phyloP scores from a whole-genome alignment of 2,113 vertebrate species.

The Phyllostomus discolor region DNA sequence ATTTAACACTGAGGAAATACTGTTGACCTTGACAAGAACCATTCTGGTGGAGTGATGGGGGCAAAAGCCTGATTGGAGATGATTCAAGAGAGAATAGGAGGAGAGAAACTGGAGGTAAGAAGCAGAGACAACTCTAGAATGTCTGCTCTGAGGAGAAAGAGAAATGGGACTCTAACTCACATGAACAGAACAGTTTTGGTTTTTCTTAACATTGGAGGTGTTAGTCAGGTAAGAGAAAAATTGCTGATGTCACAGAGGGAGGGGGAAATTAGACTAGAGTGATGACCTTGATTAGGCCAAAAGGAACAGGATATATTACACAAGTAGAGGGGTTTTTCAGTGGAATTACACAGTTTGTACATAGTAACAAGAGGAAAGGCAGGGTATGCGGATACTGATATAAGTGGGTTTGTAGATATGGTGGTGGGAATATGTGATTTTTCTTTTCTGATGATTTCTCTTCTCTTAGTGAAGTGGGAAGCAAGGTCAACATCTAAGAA shows the following conservation, averaged over 20 bases:
- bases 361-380: neutral
- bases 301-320: neutral
- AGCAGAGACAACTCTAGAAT: neutral
- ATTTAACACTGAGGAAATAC: constrained; percentile 15
- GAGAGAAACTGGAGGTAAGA: neutral
- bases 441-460: neutral
- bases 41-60: neutral
- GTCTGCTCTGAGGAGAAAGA: neutral
- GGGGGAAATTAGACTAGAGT: neutral
- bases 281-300: neutral
- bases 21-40: neutral
- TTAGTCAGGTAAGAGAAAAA: constrained; percentile 9
- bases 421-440: neutral
- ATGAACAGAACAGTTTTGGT: neutral
- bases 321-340: neutral
- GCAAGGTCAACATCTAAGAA: neutral
- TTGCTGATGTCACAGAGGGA: neutral
- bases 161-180: neutral
- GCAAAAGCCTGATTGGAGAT: neutral
- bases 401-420: neutral
- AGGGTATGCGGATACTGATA: neutral
- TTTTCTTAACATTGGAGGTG: neutral
- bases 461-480: constrained; percentile 14
- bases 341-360: neutral
- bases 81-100: neutral